Evolutionary conservation across 37 sponge, comb jelly and placozoan species (phyloP), one percentile per base, ranked within the genome.

Genomic region (Chondrilla cf. caribensis): DNA sequence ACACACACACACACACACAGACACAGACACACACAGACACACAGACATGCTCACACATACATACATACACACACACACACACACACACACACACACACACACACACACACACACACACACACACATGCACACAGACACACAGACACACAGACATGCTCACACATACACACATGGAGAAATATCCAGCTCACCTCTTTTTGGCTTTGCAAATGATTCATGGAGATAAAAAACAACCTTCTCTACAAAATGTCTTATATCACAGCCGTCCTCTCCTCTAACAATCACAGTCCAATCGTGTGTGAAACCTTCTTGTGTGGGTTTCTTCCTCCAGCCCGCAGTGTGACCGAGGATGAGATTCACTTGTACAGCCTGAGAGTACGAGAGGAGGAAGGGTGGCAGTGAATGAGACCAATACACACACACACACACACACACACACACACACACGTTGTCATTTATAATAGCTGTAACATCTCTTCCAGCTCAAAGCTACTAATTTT

Each of bases 231-330:
- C 86, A 29, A 98, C 97, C 77, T 95, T 94, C 78, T 98, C 97
- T 14, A 98, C 92, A 84, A 96, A 96, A 57, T 94, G 87, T 51
- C 85, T 84, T 22, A 98, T 90, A 21, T 94, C 93, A 47, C 84
- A 84, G 0, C 92, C 91, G 22, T 94, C 91, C 62, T 93, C 95
- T 17, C 99, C 99, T 36, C 95, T 85, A 0, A 98, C 97, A 0
- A 93, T 65, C 25, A 95, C 82, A 29, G 91, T 93, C 99, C 99
- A 98, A 57, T 98, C 99, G 57, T 98, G 99, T 15, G 97, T 98
- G 82, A 85, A 96, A 9, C 97, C 97, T 25, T 94, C 97, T 3
- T 72, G 71, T 14, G 95, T 96, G 7, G 94, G 91, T 62, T 90
- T 90, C 71, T 92, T 95, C 21, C 99, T 77, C 90, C 92, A 91